These are phyloP conservation scores for Nothoprocta pentlandii DNA, from an alignment of 2,113 vertebrate species.

Conservation along the genomic window DNA sequence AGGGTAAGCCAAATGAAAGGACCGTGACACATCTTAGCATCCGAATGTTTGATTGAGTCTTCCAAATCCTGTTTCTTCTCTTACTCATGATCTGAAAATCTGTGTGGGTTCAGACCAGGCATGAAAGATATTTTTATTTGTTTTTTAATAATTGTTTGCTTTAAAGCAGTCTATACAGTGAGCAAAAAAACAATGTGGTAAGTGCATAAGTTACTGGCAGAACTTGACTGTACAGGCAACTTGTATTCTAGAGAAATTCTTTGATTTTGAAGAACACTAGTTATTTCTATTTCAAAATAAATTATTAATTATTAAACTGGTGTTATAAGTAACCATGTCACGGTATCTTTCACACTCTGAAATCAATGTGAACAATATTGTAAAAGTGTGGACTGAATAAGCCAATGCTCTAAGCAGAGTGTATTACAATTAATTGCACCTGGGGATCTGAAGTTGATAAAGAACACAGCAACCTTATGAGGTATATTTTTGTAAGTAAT, in stretches of 20 bases:
- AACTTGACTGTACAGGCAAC: background rate
- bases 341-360: background rate
- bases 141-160: background rate
- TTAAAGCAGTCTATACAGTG: background rate
- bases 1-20: background rate
- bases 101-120: background rate
- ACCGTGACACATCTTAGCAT: background rate
- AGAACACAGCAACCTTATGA: background rate
- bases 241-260: background rate
- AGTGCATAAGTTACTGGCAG: background rate
- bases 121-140: background rate
- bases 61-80: background rate
- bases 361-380: background rate
- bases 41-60: background rate
- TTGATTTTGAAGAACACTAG: background rate
- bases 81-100: background rate
- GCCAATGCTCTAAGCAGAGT: background rate
- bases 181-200: fast-evolving
- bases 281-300: slow-evolving; percentile 21
- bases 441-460: background rate
- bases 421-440: background rate
- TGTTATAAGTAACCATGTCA: background rate
- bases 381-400: background rate
- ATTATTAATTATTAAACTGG: background rate
- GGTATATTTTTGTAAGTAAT: background rate